Evolutionary conservation across 2,113 vertebrate genomes (phyloP).

Genomic region (Dicerorhinus sumatrensis): DNA sequence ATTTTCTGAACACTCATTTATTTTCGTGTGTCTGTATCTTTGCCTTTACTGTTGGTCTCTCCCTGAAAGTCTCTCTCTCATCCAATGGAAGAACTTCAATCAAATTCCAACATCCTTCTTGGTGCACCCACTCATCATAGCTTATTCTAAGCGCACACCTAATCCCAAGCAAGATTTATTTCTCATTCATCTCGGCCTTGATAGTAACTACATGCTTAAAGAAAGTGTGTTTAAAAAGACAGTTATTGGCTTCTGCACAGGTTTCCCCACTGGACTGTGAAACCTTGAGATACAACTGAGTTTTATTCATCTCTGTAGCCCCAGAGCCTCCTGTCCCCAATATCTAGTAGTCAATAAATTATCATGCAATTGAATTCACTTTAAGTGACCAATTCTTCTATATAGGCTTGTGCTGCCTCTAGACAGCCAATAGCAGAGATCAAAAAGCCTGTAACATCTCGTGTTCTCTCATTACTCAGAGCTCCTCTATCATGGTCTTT

Average conservation of each 20-base stretch:
- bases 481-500: not conserved
- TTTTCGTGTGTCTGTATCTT: not conserved
- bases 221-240: not conserved
- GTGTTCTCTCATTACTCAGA: not conserved
- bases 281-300: not conserved
- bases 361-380: not conserved
- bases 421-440: not conserved
- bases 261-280: not conserved
- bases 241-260: not conserved
- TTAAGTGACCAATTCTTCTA: not conserved
- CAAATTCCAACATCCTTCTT: not conserved
- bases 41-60: not conserved
- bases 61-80: not conserved
- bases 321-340: not conserved
- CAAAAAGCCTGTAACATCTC: not conserved
- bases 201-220: not conserved
- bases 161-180: not conserved
- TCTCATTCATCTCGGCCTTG: not conserved
- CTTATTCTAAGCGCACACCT: too few species aligned
- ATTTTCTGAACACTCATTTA: not conserved
- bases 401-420: not conserved
- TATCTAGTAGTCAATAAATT: not conserved
- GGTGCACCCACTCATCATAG: accelerated
- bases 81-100: not conserved
- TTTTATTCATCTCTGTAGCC: not conserved